phyloP scores from a whole-genome alignment of 2,113 vertebrate genomes.

The Cyprinus carpio region DNA sequence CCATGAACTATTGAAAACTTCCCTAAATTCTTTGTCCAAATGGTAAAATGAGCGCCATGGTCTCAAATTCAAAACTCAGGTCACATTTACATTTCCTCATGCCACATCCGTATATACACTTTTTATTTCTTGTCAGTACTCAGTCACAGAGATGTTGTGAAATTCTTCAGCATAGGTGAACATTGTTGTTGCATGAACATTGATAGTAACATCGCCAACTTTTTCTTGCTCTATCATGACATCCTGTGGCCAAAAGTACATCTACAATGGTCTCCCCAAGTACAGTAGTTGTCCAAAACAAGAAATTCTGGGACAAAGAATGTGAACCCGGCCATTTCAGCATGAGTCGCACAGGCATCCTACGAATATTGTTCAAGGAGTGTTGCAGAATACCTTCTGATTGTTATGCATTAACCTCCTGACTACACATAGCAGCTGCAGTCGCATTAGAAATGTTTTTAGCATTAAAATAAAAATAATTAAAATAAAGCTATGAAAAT shows the following conservation, averaged over 20 bases:
- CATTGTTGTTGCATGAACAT: neutral
- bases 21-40: neutral
- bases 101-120: neutral
- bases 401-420: too few relatives aligned
- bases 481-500: too few relatives aligned
- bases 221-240: slow-evolving; percentile 30
- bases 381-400: too few relatives aligned
- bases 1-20: neutral
- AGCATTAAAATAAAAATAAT: neutral
- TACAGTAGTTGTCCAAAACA: too few relatives aligned
- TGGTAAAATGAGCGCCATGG: neutral
- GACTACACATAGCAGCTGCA: neutral
- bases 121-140: neutral
- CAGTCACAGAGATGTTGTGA: neutral
- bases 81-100: too few relatives aligned
- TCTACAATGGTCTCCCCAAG: too few relatives aligned
- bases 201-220: neutral
- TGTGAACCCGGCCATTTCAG: too few relatives aligned
- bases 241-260: slow-evolving; percentile 26
- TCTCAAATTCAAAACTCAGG: neutral
- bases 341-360: too few relatives aligned
- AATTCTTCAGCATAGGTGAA: neutral
- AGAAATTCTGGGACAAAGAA: too few relatives aligned
- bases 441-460: neutral
- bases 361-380: too few relatives aligned